These are phyloP conservation scores for Gonocerus acuteangulatus DNA, from an alignment of 2,888 invertebrate species.

Conservation along the genomic window DNA sequence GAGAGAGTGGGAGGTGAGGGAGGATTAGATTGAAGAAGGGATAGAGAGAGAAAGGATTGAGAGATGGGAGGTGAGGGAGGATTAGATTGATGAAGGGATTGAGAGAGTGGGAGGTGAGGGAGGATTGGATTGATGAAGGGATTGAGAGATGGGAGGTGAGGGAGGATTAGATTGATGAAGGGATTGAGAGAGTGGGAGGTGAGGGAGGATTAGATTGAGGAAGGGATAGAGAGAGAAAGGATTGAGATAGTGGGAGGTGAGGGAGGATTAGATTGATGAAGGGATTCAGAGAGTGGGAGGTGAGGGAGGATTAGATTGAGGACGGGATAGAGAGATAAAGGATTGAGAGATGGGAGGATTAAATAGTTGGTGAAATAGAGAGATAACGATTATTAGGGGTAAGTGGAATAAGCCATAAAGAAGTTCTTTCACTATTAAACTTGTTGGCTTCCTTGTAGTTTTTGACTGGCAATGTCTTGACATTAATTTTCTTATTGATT, in stretches of 20 bases:
- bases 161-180: neutral
- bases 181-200: slow-evolving; percentile 10
- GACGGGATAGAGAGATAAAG: neutral
- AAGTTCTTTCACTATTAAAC: no score
- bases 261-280: neutral
- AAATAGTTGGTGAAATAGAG: no score
- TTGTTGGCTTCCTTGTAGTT: no score
- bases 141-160: neutral
- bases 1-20: neutral
- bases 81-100: neutral
- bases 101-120: neutral
- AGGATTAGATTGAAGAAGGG: no score
- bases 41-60: neutral
- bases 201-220: neutral
- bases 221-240: no score
- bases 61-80: neutral
- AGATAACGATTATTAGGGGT: no score
- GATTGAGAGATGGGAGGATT: no score
- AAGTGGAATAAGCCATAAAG: no score
- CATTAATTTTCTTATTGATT: no score
- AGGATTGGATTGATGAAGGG: no score
- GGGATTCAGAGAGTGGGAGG: slow-evolving; percentile 11
- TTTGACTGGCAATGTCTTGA: no score
- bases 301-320: neutral
- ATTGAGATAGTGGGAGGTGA: neutral